Evolutionary conservation across 2,888 invertebrate genomes (phyloP).

Genomic region (Eristalis pertinax): DNA sequence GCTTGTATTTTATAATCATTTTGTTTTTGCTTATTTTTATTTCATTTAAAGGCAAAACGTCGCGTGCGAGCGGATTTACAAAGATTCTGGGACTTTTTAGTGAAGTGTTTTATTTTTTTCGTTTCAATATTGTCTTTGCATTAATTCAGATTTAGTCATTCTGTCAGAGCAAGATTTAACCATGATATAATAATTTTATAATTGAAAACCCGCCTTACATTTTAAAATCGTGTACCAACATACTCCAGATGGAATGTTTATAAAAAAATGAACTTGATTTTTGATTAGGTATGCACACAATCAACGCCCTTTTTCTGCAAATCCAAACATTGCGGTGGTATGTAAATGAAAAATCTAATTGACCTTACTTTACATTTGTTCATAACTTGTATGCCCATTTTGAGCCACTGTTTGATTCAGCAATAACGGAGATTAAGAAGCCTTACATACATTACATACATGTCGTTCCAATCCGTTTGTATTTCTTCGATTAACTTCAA

Average conservation of each 20-base stretch:
- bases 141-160: conserved; percentile 2
- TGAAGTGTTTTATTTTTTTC: neutral
- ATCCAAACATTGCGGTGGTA: too few relatives aligned
- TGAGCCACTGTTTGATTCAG: too few relatives aligned
- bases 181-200: conserved; percentile 4
- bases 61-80: conserved; percentile 64
- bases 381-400: too few relatives aligned
- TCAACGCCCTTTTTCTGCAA: too few relatives aligned
- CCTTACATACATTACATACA: too few relatives aligned
- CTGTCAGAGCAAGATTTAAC: conserved; percentile 9
- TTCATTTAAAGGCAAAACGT: conserved; percentile 62
- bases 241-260: neutral
- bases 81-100: conserved; percentile 48
- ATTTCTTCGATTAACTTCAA: too few relatives aligned
- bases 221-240: neutral
- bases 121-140: conserved; percentile 14
- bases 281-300: too few relatives aligned
- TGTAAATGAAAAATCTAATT: too few relatives aligned
- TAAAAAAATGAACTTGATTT: too few relatives aligned
- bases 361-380: too few relatives aligned
- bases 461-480: too few relatives aligned
- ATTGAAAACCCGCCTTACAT: neutral
- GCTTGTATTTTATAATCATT: conserved; percentile 35
- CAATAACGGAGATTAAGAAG: too few relatives aligned
- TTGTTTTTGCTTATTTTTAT: conserved; percentile 33